Evolutionary conservation across 37 sponge, comb jelly and placozoan genomes (phyloP).

Genomic region (Corticium candelabrum): DNA sequence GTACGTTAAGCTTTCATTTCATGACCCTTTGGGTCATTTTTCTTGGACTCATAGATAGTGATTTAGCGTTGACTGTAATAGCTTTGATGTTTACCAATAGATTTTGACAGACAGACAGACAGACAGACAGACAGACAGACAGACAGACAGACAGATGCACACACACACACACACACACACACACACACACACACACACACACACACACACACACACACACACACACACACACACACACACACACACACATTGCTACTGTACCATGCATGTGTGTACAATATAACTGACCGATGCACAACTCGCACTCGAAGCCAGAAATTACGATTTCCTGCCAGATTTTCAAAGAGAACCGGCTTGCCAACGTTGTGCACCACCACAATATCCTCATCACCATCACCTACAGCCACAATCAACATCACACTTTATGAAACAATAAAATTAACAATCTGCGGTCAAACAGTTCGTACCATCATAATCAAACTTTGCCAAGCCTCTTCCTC

Average conservation of each 20-base stretch:
- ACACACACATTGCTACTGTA: no score
- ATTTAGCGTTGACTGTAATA: no score
- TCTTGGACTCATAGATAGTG: no score
- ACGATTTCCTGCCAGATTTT: constrained; percentile 14
- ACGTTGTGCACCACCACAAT: not conserved
- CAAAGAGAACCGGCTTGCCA: not conserved
- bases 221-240: not conserved
- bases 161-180: constrained; percentile 1
- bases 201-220: not conserved
- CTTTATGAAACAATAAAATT: no score
- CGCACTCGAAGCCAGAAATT: not conserved
- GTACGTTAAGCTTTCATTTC: no score
- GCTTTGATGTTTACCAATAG: not conserved
- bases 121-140: constrained; percentile 3
- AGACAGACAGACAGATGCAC: no score
- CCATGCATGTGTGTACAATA: no score
- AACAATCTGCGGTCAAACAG: no score
- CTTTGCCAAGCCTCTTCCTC: not conserved
- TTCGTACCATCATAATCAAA: constrained; percentile 6
- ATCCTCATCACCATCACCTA: constrained; percentile 9
- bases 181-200: not conserved
- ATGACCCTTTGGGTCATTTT: no score
- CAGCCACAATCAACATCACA: no score
- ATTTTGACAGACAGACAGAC: not conserved
- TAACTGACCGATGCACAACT: not conserved